Conservation (phyloP, 2,113 vertebrate species). For the Callipepla californica region DNA sequence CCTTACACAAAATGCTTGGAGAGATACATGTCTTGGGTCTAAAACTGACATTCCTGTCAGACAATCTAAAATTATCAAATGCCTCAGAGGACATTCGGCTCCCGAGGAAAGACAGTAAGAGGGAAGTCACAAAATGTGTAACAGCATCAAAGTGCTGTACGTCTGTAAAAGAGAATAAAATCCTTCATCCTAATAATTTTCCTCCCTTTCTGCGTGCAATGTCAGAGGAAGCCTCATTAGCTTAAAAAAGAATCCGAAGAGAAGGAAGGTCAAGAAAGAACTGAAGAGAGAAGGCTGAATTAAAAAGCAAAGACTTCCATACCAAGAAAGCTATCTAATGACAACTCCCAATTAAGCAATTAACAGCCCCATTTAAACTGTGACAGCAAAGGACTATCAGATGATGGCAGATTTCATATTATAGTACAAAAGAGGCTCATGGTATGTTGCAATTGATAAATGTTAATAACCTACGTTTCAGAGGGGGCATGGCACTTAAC, state of each 20-base stretch:
- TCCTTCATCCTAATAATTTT: neutral
- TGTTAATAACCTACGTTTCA: neutral
- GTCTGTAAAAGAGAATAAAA: neutral
- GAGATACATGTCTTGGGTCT: slow-evolving; percentile 3
- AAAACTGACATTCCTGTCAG: neutral
- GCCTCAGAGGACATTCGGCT: neutral
- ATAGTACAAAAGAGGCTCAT: neutral
- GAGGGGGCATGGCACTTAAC: neutral
- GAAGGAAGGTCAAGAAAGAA: neutral
- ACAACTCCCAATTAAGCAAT: neutral
- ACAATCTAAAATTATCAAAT: slow-evolving; percentile 37
- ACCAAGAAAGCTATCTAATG: neutral
- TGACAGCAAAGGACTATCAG: neutral
- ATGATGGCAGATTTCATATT: neutral
- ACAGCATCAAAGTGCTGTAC: neutral
- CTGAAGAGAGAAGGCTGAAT: neutral
- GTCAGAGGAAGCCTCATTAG: slow-evolving; percentile 2
- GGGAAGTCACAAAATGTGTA: neutral
- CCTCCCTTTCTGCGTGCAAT: neutral
- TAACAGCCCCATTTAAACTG: neutral
- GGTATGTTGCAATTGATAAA: neutral
- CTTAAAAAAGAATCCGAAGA: neutral
- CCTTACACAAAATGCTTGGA: slow-evolving; percentile 5
- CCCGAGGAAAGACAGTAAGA: neutral
- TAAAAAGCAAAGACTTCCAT: neutral